phyloP scores from a whole-genome alignment of 30 jellyfish, hydroid and myxozoan species.

The Haliclystus octoradiatus region DNA sequence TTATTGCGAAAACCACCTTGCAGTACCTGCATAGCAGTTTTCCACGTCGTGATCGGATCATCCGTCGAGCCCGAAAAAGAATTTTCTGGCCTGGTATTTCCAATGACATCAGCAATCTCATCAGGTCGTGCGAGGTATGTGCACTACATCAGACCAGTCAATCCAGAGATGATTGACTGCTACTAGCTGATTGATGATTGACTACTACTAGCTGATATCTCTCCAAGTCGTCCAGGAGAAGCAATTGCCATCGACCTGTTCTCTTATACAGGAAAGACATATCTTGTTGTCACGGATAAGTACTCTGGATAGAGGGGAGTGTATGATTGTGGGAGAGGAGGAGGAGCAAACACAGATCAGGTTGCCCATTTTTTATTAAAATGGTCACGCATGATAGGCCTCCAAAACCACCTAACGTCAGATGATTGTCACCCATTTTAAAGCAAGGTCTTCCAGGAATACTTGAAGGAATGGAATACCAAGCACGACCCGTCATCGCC shows the following conservation, averaged over 20 bases:
- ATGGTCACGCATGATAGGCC: not conserved
- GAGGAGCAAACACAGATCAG: not conserved
- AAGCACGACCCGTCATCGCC: not conserved
- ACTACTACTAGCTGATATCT: too few species aligned
- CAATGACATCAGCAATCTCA: not conserved
- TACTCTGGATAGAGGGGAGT: not conserved
- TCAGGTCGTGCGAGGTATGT: not conserved
- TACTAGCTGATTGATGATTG: too few species aligned
- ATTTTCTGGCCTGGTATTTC: not conserved
- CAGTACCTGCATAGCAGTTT: not conserved
- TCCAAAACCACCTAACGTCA: not conserved
- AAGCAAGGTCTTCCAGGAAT: not conserved
- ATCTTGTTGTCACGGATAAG: not conserved
- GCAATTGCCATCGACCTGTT: not conserved
- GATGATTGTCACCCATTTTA: not conserved
- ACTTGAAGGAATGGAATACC: not conserved
- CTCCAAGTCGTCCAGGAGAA: not conserved
- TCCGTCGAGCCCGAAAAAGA: not conserved
- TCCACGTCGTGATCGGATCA: not conserved
- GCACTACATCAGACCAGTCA: not conserved
- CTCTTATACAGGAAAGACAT: not conserved
- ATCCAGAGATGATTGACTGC: too few species aligned
- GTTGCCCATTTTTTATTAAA: not conserved
- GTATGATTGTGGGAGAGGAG: not conserved
- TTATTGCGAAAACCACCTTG: not conserved